Evolutionary conservation across 2,113 vertebrate species (phyloP), one percentile per base, ranked within the genome.

Genomic region (Onychostoma macrolepis): DNA sequence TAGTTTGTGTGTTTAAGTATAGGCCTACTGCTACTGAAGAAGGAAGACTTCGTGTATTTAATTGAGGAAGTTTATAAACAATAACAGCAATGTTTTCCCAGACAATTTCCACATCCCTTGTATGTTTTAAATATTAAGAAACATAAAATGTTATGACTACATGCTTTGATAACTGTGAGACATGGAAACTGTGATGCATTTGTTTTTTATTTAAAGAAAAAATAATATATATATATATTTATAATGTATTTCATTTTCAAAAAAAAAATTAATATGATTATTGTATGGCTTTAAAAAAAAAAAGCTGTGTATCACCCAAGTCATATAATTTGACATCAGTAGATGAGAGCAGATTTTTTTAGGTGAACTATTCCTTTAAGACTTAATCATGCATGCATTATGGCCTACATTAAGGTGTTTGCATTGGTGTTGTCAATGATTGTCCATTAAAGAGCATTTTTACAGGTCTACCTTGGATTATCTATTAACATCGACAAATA

Each of bases 401-500:
- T 61, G 65, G 38, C 30, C 65, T 43, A 50, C 15, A 19, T 11
- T 38, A 30, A 38, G 26, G 33, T 71, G 33, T 85, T 80, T 74
- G 33, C 48, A 53, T 50, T 63, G 43, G 28, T 21, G 28, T 75
- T 88, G 72, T 80, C 33, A 82, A 65, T 85, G 74, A 87, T 85
- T 85, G 56, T 36, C 74, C 79, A 75, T 79, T 87, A 83, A 53
- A 76, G 77, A 75, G 69, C 17, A 48, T 65, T 71, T 87, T 36
- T n/a, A 84, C 61, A 50, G 85, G 82, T 88, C 87, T 88, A 36
- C 67, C 72, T 80, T 72, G 78, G 89, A 91, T 92, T 91, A 90
- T 84, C 84, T 80, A 91, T 93, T 90, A 91, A 91, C 92, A 83
- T 50, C 80, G 87, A 85, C 89, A 89, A 92, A 90, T 75, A 87